Evolutionary conservation across 2,888 invertebrate genomes (phyloP).

Genomic region (Nudaria mundana): DNA sequence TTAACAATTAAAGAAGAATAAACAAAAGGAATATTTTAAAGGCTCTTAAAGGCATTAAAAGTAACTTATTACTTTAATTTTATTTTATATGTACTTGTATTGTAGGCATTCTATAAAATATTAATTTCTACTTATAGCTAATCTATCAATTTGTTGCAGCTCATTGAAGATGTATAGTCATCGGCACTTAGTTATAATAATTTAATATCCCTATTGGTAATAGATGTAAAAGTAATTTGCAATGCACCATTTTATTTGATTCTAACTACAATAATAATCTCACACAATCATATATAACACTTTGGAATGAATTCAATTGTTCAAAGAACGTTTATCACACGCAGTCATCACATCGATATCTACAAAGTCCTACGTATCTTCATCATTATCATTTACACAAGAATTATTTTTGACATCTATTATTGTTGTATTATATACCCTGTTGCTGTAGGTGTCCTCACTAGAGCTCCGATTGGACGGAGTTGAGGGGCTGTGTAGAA

Average conservation of each 20-base stretch:
- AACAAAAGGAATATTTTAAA: too few species aligned
- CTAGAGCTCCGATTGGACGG: constrained; percentile 55
- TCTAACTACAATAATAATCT: constrained; percentile 42
- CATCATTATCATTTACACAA: constrained; percentile 45
- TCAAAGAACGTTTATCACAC: constrained; percentile 43
- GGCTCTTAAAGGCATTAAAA: too few species aligned
- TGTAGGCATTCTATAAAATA: constrained; percentile 14
- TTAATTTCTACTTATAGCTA: constrained; percentile 27
- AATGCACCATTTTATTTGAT: constrained; percentile 57
- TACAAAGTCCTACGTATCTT: constrained; percentile 54
- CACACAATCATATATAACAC: constrained; percentile 48
- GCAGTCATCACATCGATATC: constrained; percentile 53
- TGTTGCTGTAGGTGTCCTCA: constrained; percentile 65
- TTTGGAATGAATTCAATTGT: constrained; percentile 69
- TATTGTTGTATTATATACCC: constrained; percentile 70
- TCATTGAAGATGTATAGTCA: constrained; percentile 26
- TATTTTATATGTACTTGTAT: constrained; percentile 1
- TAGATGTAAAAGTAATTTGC: constrained; percentile 30
- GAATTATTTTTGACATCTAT: constrained; percentile 53
- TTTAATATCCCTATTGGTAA: constrained; percentile 11
- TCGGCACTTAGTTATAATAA: constrained; percentile 24
- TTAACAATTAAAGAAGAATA: too few species aligned
- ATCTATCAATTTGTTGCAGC: constrained; percentile 31
- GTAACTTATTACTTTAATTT: neutral
- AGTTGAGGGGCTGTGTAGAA: constrained; percentile 72